phyloP scores from a whole-genome alignment of 2,797 vertebrate genomes.

The Pangasius sanitwongsei region DNA sequence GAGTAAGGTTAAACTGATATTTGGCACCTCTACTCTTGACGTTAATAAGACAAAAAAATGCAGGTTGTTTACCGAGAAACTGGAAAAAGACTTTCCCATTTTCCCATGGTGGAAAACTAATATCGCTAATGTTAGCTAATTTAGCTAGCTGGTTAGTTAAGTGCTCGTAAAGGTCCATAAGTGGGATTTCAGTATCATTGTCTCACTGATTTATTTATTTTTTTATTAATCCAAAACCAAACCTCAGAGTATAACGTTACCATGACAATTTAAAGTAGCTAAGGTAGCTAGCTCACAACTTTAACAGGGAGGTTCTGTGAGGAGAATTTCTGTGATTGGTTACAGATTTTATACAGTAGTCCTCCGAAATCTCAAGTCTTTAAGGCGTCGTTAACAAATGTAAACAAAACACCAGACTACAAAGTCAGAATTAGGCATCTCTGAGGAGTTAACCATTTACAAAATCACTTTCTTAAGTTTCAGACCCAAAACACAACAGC shows the following conservation, averaged over 20 bases:
- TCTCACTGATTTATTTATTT: neutral
- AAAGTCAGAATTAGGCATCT: neutral
- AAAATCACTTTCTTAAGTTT: neutral
- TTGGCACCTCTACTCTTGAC: too few relatives aligned
- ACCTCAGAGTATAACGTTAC: neutral
- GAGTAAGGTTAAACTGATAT: too few relatives aligned
- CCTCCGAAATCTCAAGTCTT: neutral
- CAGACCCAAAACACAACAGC: neutral
- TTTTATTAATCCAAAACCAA: neutral
- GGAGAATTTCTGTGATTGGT: neutral
- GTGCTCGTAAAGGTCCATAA: too few relatives aligned
- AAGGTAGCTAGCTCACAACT: neutral
- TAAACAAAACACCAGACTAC: neutral
- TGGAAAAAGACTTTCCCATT: too few relatives aligned
- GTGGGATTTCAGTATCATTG: neutral
- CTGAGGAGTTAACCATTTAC: neutral
- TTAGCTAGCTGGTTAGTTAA: too few relatives aligned
- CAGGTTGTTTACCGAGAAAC: too few relatives aligned
- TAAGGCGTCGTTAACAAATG: neutral
- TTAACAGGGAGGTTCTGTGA: neutral
- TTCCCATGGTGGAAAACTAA: too few relatives aligned
- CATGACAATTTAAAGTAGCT: neutral
- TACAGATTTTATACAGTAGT: too few relatives aligned
- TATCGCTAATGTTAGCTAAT: too few relatives aligned
- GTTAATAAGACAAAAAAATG: too few relatives aligned